A percentile compares a stretch with the other conserved stretches of the same genome.
Conservation (phyloP, 2,888 invertebrate species). For the Mycalesis mineus region DNA sequence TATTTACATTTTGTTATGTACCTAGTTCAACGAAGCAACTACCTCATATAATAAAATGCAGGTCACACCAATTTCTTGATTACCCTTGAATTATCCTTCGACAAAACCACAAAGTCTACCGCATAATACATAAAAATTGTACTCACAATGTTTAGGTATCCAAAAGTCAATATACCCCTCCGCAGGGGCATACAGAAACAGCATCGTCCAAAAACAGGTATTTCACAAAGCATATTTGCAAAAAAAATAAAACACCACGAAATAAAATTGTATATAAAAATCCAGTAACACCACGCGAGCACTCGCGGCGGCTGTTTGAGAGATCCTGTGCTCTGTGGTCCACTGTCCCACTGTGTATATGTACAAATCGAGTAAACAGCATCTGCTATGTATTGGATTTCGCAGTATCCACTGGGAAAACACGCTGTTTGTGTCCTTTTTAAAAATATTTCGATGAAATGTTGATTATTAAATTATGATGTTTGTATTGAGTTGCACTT, state of each 20-base stretch:
- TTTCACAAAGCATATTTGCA: conserved; percentile 56
- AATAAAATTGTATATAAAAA: background rate
- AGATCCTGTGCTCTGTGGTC: background rate
- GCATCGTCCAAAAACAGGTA: conserved; percentile 47
- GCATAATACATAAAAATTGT: background rate
- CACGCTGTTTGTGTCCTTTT: background rate
- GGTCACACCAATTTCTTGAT: background rate
- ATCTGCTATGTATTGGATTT: background rate
- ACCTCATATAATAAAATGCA: background rate
- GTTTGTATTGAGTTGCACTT: too few species aligned
- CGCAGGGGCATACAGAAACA: conserved; percentile 64
- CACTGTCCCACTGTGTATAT: background rate
- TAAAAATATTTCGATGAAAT: background rate
- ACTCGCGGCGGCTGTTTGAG: background rate
- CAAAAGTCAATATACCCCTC: conserved; percentile 53
- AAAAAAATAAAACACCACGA: background rate
- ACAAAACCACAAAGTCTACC: background rate
- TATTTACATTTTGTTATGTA: too few species aligned
- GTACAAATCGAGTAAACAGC: background rate
- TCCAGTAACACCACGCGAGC: background rate
- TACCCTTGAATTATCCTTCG: background rate
- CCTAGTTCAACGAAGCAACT: background rate
- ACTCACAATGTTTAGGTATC: conserved; percentile 60
- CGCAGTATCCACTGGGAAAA: background rate
- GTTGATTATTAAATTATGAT: too few species aligned